phyloP scores from a whole-genome alignment of 2,113 vertebrate species.

The Plecturocebus donacophilus region DNA sequence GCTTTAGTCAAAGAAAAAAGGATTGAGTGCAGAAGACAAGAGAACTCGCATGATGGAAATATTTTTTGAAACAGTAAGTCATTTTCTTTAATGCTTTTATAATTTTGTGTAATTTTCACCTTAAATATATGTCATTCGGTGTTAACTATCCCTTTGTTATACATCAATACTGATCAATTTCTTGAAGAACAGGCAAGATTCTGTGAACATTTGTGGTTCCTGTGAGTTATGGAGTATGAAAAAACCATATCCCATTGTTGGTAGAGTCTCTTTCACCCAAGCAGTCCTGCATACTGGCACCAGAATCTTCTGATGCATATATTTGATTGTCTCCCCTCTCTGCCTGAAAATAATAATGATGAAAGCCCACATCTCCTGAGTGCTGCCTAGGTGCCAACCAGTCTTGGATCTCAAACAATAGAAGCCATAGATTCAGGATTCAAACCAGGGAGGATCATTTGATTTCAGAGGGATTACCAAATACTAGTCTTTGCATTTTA shows the following conservation, averaged over 20 bases:
- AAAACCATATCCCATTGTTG: not conserved
- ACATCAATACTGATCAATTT: not conserved
- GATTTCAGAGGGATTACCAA: not conserved
- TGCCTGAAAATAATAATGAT: not conserved
- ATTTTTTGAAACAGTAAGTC: conserved; percentile 96
- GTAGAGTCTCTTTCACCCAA: not conserved
- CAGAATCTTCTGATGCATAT: not conserved
- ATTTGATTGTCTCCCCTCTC: not conserved
- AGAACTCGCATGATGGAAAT: conserved; percentile 98
- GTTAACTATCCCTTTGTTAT: not conserved
- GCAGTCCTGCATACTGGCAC: not conserved
- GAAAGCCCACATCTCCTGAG: not conserved
- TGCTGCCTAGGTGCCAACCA: not conserved
- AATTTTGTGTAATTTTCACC: not conserved
- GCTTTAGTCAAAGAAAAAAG: conserved; percentile 96
- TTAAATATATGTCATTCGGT: not conserved
- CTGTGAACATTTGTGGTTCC: not conserved
- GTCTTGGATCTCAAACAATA: not conserved
- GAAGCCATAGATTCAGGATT: not conserved
- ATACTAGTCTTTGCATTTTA: not conserved
- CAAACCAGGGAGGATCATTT: not conserved
- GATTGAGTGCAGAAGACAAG: conserved; percentile 96
- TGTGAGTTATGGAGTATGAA: not conserved
- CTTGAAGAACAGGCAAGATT: not conserved
- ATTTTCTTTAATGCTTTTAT: conserved; percentile 54